phyloP scores from a whole-genome alignment of 2,113 vertebrate genomes.

The Nothocercus nigrocapillus region DNA sequence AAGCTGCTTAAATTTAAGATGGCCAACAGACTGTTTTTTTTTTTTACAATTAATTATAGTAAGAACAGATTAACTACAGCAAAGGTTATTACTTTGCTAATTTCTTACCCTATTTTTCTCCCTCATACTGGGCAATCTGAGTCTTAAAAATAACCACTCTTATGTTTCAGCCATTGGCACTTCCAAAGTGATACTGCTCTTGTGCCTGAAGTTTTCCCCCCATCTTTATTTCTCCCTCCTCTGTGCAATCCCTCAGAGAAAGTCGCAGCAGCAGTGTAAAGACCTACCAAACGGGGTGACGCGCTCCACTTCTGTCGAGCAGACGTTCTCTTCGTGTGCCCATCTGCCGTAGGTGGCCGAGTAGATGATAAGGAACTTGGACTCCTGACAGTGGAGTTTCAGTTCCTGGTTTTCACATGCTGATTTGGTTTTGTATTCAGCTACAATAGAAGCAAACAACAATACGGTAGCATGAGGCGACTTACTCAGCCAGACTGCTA shows the following conservation, averaged over 20 bases:
- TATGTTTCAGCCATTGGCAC: background rate
- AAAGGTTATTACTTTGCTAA: background rate
- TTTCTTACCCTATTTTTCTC: background rate
- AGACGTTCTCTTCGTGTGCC: constrained; percentile 77
- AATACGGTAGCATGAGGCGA: background rate
- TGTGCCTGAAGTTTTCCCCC: background rate
- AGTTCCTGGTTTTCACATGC: constrained; percentile 89
- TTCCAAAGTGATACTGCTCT: background rate
- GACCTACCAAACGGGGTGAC: constrained; percentile 86
- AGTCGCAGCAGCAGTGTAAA: background rate
- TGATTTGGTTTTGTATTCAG: constrained; percentile 90
- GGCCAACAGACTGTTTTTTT: background rate
- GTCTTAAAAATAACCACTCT: background rate
- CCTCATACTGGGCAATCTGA: background rate
- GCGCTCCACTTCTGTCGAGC: constrained; percentile 72
- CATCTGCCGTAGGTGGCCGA: constrained; percentile 88
- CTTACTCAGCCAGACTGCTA: background rate
- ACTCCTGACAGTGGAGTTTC: constrained; percentile 89
- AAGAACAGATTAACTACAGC: background rate
- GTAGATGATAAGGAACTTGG: constrained; percentile 92
- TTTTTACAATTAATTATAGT: background rate
- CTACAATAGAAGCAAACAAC: constrained; percentile 79
- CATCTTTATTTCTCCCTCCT: background rate
- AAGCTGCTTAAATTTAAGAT: background rate
- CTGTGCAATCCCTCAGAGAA: background rate